A percentile compares a stretch with the other conserved stretches of the same genome.
Conservation (phyloP, 1,140 invertebrate species). For the Pollicipes pollicipes region DNA sequence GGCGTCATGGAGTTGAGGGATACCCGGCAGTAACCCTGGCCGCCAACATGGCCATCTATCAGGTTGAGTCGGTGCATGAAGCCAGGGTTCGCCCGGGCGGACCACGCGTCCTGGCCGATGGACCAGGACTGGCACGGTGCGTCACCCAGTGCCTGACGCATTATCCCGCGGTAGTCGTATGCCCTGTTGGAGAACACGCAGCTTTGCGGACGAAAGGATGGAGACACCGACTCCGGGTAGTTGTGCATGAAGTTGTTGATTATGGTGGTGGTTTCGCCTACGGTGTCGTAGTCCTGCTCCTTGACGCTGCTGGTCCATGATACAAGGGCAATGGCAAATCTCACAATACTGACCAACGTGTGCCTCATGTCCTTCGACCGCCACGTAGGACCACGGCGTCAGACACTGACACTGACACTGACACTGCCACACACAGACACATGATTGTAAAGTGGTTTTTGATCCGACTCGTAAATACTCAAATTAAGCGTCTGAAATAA, state of each 20-base stretch:
- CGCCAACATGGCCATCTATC: background rate
- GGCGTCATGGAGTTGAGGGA: background rate
- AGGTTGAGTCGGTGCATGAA: background rate
- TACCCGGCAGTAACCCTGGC: background rate
- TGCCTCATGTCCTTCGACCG: too few relatives aligned
- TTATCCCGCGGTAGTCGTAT: background rate
- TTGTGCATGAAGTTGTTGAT: background rate
- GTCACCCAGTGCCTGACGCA: background rate
- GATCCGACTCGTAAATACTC: too few relatives aligned
- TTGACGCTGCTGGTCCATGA: background rate
- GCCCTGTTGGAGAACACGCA: slow-evolving; percentile 1
- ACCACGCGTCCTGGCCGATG: background rate
- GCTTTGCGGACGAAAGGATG: background rate
- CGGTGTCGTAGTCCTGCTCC: background rate
- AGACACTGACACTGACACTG: too few relatives aligned
- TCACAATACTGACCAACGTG: too few relatives aligned
- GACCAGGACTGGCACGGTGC: background rate
- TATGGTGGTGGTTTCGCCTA: background rate
- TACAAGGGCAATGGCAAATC: background rate
- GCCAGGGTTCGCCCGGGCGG: background rate
- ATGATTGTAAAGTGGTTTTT: too few relatives aligned
- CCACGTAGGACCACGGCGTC: too few relatives aligned
- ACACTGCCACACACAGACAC: too few relatives aligned
- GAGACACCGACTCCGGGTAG: background rate
- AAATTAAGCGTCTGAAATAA: too few relatives aligned